These are phyloP conservation scores for Paramacrobiotus metropolitanus DNA, from an alignment of 1,140 invertebrate species.

Conservation along the genomic window DNA sequence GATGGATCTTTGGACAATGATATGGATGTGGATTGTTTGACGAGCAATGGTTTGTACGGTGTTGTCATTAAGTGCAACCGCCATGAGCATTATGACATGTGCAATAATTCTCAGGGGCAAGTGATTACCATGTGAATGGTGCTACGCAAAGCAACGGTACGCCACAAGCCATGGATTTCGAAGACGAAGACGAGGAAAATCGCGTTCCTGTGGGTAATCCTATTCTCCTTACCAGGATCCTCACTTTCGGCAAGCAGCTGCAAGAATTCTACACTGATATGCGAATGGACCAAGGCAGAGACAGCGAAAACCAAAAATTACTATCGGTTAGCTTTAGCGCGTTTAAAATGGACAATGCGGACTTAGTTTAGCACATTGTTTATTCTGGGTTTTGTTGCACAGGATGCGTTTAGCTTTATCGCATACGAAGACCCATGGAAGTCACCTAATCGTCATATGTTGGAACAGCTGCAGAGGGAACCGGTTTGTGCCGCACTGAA, in stretches of 20 bases:
- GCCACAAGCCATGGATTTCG: conserved; percentile 2
- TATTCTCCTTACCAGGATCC: conserved; percentile 35
- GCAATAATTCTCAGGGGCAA: no score
- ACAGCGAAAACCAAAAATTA: conserved; percentile 72
- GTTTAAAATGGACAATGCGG: no score
- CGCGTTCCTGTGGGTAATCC: background rate
- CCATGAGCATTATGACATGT: no score
- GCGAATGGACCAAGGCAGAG: conserved; percentile 51
- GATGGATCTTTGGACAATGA: background rate
- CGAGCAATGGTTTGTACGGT: no score
- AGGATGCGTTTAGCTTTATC: conserved; percentile 89
- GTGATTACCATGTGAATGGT: no score
- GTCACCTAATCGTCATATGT: conserved; percentile 79
- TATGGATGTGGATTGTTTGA: background rate
- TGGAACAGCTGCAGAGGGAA: conserved; percentile 73
- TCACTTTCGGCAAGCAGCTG: conserved; percentile 76
- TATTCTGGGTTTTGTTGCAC: conserved; percentile 17
- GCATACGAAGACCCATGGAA: conserved; percentile 93
- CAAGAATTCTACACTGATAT: conserved; percentile 67
- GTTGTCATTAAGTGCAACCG: no score
- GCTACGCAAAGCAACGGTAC: background rate
- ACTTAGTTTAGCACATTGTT: conserved; percentile 7
- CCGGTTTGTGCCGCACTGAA: conserved; percentile 79
- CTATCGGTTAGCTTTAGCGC: conserved; percentile 60
- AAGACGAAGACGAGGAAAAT: conserved; percentile 9